These are phyloP conservation scores for Lepus oiostolus DNA, from an alignment of 2,797 vertebrate species.

Conservation along the genomic window DNA sequence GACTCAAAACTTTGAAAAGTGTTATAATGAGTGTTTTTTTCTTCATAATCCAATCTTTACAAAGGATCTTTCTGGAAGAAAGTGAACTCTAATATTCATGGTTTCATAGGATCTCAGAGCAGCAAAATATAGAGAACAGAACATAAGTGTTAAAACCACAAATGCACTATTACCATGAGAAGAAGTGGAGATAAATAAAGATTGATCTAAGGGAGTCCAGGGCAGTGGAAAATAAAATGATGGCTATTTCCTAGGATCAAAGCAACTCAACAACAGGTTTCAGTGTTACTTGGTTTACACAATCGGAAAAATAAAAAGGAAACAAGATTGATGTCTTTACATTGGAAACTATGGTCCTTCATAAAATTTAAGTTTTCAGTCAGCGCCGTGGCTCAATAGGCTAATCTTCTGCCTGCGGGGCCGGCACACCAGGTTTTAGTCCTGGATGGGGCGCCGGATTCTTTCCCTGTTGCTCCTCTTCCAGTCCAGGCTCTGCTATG, in stretches of 20 bases:
- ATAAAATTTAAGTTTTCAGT: not conserved
- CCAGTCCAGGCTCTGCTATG: too few relatives aligned
- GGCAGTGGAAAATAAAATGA: not conserved
- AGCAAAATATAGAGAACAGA: not conserved
- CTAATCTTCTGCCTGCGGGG: too few relatives aligned
- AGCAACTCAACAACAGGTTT: not conserved
- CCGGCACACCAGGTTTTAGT: too few relatives aligned
- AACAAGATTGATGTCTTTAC: not conserved
- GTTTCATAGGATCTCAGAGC: not conserved
- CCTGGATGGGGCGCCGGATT: too few relatives aligned
- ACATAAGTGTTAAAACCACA: not conserved
- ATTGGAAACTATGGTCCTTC: not conserved
- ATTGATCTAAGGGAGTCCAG: not conserved
- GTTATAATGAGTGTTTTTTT: not conserved
- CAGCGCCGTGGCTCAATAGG: too few relatives aligned
- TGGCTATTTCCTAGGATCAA: not conserved
- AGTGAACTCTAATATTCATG: not conserved
- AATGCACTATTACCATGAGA: not conserved
- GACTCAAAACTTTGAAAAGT: not conserved
- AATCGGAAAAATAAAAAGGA: not conserved
- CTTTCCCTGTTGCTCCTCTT: too few relatives aligned
- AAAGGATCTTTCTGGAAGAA: not conserved
- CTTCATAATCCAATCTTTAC: not conserved
- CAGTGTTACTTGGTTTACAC: not conserved
- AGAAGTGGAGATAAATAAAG: not conserved